phyloP scores from a whole-genome alignment of 2,888 invertebrate species.

The Dryobota labecula region DNA sequence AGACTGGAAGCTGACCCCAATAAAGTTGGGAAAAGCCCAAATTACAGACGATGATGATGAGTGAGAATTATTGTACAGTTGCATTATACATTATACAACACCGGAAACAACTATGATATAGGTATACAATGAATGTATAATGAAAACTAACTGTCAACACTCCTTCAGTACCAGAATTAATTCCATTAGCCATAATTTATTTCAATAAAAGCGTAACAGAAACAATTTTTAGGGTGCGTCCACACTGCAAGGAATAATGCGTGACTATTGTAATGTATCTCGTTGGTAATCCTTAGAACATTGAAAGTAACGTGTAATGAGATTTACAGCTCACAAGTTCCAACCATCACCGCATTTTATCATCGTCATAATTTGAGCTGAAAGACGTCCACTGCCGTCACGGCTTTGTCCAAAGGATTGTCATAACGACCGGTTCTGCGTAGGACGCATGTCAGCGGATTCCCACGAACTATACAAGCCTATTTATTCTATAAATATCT shows the following conservation, averaged over 20 bases:
- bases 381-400: not conserved
- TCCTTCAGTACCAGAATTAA: constrained; percentile 9
- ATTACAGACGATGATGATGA: no score
- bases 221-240: not conserved
- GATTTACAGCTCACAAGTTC: not conserved
- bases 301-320: not conserved
- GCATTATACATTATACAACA: not conserved
- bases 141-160: not conserved
- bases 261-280: no score
- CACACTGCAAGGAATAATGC: not conserved
- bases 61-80: not conserved
- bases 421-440: not conserved
- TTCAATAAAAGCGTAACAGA: constrained; percentile 11
- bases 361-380: not conserved
- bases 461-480: no score
- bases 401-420: not conserved
- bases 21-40: no score
- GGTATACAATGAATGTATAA: not conserved
- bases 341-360: not conserved
- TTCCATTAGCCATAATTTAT: constrained; percentile 34
- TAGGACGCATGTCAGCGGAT: no score
- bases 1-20: no score
- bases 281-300: no score
- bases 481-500: no score
- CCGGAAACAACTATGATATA: not conserved